Percentiles rank a stretch among this genome's conserved stretches.
These are phyloP conservation scores for Diachasmimorpha longicaudata DNA, from an alignment of 1,140 invertebrate species.

Conservation along the genomic window DNA sequence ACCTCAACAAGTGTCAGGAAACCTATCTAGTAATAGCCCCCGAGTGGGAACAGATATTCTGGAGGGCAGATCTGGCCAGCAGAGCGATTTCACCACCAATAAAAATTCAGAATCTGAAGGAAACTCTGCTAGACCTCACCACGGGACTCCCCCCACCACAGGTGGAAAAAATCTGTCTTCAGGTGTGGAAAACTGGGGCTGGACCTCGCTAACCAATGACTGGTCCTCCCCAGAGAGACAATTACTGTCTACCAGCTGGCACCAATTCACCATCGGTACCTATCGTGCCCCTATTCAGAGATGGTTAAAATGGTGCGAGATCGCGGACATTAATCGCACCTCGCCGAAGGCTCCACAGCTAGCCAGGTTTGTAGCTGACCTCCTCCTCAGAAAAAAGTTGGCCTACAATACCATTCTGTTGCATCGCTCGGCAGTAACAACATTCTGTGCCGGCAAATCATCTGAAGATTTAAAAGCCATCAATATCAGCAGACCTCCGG, in stretches of 20 bases:
- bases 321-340: slow-evolving; percentile 24
- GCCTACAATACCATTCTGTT: slow-evolving; percentile 42
- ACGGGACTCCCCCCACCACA: background rate
- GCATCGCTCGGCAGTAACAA: slow-evolving; percentile 42
- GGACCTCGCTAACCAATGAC: slow-evolving; percentile 20
- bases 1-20: slow-evolving; percentile 39
- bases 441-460: slow-evolving; percentile 34
- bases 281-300: slow-evolving; percentile 28
- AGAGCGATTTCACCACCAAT: background rate
- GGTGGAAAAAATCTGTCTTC: background rate
- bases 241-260: background rate
- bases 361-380: slow-evolving; percentile 15
- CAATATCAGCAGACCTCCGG: background rate
- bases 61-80: background rate
- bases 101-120: background rate
- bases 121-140: background rate
- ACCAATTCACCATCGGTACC: background rate
- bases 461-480: slow-evolving; percentile 13
- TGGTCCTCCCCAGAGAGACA: slow-evolving; percentile 10
- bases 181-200: background rate
- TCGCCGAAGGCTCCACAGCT: slow-evolving; percentile 21
- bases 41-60: slow-evolving; percentile 18
- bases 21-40: slow-evolving; percentile 1
- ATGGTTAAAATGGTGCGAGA: slow-evolving; percentile 35
- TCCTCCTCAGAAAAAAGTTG: slow-evolving; percentile 13